Conservation (phyloP, 1,140 invertebrate genomes). For the Sarcophaga bullata region DNA sequence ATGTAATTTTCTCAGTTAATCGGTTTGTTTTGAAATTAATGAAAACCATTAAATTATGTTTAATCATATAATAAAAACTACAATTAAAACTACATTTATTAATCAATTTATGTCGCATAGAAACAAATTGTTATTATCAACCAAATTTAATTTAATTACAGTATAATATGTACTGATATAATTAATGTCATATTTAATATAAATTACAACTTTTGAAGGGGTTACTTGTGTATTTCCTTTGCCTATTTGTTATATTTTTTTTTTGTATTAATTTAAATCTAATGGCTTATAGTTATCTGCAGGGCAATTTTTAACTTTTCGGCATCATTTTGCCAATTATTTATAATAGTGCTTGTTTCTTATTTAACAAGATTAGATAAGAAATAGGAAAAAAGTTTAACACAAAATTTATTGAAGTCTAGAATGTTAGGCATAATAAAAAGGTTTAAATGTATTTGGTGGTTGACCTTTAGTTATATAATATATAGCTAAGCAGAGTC, state of each 20-base stretch:
- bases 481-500: no score
- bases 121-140: constrained; percentile 20
- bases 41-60: background rate
- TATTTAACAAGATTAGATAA: no score
- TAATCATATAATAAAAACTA: background rate
- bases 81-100: background rate
- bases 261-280: background rate
- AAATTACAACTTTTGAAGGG: background rate
- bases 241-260: background rate
- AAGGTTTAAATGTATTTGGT: no score
- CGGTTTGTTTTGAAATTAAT: no score
- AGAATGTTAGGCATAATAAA: no score
- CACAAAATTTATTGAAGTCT: no score
- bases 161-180: background rate
- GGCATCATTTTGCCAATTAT: background rate
- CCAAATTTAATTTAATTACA: background rate
- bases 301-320: background rate
- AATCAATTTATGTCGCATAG: background rate
- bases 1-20: background rate
- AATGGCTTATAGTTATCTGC: background rate
- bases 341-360: no score
- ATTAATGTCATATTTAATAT: background rate
- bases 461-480: no score
- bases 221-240: no score
- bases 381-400: no score